These are phyloP conservation scores for Phaenicophaeus curvirostris DNA, from an alignment of 2,797 vertebrate genomes.

Conservation along the genomic window DNA sequence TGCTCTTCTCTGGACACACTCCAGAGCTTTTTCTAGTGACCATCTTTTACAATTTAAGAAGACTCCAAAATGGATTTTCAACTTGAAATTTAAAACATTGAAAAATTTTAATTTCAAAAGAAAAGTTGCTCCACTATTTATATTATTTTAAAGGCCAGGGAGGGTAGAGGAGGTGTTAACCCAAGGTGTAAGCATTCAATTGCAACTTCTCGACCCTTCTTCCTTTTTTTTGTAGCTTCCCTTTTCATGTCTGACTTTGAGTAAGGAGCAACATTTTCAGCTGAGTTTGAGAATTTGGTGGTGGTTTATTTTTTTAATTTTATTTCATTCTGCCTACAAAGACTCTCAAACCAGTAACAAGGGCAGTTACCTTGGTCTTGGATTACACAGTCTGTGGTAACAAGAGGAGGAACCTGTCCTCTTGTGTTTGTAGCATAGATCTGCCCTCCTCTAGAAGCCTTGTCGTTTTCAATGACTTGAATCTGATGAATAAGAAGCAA, in stretches of 20 bases:
- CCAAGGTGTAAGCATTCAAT: neutral
- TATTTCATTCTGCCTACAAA: neutral
- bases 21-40: no score
- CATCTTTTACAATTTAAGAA: neutral
- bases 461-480: constrained; percentile 92
- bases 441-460: constrained; percentile 81
- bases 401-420: constrained; percentile 93
- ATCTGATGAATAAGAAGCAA: constrained; percentile 78
- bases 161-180: neutral
- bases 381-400: constrained; percentile 90
- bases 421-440: constrained; percentile 86
- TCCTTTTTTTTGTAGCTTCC: neutral
- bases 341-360: neutral
- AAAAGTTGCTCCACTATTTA: neutral
- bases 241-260: neutral
- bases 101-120: neutral
- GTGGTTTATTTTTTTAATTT: neutral
- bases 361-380: constrained; percentile 92
- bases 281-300: neutral
- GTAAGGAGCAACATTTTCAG: neutral
- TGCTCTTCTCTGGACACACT: no score
- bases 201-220: fast-evolving
- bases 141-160: neutral
- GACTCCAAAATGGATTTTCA: neutral
- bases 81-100: neutral